Base-by-base conservation (phyloP, 2,888 invertebrate species). In the Pristionchus entomophagus region DNA sequence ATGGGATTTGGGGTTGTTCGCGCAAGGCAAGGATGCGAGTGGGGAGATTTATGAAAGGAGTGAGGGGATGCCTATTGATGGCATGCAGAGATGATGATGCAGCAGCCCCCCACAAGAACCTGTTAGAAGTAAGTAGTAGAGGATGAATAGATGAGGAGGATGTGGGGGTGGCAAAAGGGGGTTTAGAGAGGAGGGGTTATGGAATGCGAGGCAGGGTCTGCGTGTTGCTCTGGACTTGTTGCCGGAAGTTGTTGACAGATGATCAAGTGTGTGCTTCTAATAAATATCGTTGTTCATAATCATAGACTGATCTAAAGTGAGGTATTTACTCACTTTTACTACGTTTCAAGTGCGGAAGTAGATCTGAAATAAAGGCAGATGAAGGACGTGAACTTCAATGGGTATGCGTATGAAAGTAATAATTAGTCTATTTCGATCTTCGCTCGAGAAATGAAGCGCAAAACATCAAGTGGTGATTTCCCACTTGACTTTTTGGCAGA, bases 1-100 rank as follows among this genome's bases (percentile, higher is more conserved):
- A 62, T 62, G 62, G 32, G 62, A 62, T 62, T 62, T 62, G 32
- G 26, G 62, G 32, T n/a, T n/a, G n/a, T n/a, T n/a, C n/a, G n/a
- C n/a, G 29, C 22, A n/a, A 32, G 69, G 38, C 17, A 32, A 56
- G 41, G 69, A n/a, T n/a, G n/a, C n/a, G n/a, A n/a, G 32, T 38
- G 38, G n/a, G 69, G n/a, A 69, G 69, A 69, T 69, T 69, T 69
- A 69, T 69, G 69, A 69, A 69, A 69, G 69, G 69, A 69, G 69
- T 29, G 62, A 8, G 29, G 62, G 12, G 10, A 14, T 69, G 69
- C 69, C 69, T 69, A 69, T 69, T 69, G 69, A 69, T 69, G 69
- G 69, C 41, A 41, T 10, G 69, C 38, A 69, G 22, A 69, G 69
- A 69, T 41, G 69, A 69, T 62, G 69, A 69, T 38, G 69, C 62